Evolutionary conservation across 2,888 invertebrate species (phyloP), one percentile per base, ranked within the genome.

Genomic region (Perizoma flavofasciatum): DNA sequence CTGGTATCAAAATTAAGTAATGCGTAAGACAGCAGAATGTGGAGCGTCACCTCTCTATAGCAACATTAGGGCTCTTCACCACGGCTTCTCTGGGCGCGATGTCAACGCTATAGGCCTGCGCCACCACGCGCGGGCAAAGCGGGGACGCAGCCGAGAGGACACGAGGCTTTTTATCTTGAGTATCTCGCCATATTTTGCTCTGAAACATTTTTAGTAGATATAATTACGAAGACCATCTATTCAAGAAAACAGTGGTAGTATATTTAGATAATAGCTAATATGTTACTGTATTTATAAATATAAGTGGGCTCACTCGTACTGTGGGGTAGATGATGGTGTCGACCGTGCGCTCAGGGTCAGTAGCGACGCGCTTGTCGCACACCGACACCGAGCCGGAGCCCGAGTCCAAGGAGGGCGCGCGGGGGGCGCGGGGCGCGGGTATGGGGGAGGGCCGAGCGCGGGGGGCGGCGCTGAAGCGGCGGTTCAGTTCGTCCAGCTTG

Each of bases 401-500:
- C 73, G 67, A 39, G 63, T 46, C 8, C 41, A 10, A 0, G 41
- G 41, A 3, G n/a, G 5, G 41, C n/a, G 41, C 4, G 45, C 6
- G 49, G 37, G 33, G 49, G 2, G 10, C 37, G 50, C 9, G 54
- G 54, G 0, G 41, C 11, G 45, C 6, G 49, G 33, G 34, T 45
- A 3, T 9, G 53, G 54, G 58, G 44, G 44, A 56, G 41, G 49
- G 59, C 55, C 32, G 59, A 47, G 48, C 55, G 51, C 41, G 55
- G 44, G 49, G 49, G 49, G 35, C 59, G 62, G 32, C 53, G 32
- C 69, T 71, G 65, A 85, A 82, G 69, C 83, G 51, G 0, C 79
- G 81, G 69, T 81, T 82, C 66, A 90, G 58, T 68, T 90, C 89
- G 70, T 89, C 89, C 66, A 90, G 63, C 70, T 88, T 89, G 34